Evolutionary conservation across 2,113 vertebrate genomes (phyloP).

Genomic region (human): DNA sequence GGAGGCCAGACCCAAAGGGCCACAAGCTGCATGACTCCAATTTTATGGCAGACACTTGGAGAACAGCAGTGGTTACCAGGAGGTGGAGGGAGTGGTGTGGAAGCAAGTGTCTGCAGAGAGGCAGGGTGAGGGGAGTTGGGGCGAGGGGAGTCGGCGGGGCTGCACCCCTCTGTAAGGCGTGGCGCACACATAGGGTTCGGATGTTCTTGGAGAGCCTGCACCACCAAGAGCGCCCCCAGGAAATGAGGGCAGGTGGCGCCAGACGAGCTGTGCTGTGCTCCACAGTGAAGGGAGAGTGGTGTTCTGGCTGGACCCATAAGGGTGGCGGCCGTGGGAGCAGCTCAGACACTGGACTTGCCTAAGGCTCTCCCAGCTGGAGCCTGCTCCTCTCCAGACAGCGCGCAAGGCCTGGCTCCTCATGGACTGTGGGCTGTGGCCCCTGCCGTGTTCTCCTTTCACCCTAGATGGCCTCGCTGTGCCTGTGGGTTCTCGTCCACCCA

Average conservation of each 20-base stretch:
- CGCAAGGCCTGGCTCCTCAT: neutral
- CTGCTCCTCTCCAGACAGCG: neutral
- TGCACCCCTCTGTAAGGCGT: too few relatives aligned
- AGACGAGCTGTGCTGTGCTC: neutral
- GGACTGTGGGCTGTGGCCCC: neutral
- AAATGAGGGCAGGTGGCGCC: too few relatives aligned
- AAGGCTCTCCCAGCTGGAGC: neutral
- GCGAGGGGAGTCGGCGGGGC: neutral
- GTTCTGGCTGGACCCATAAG: rapidly evolving
- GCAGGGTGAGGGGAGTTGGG: too few relatives aligned
- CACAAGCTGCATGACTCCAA: neutral
- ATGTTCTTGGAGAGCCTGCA: neutral
- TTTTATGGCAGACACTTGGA: neutral
- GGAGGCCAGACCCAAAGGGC: neutral
- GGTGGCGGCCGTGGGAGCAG: neutral
- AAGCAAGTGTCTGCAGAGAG: neutral
- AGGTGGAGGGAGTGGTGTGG: neutral
- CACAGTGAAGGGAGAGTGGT: neutral
- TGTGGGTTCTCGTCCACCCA: too few relatives aligned
- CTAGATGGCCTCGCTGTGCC: neutral
- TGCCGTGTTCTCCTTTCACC: neutral
- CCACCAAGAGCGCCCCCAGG: neutral
- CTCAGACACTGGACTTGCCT: neutral
- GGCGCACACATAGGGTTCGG: too few relatives aligned
- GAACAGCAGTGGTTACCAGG: neutral